Percentiles rank a stretch among this genome's conserved stretches.
These are phyloP conservation scores for Podargus strigoides DNA, from an alignment of 2,797 vertebrate genomes.

Conservation along the genomic window DNA sequence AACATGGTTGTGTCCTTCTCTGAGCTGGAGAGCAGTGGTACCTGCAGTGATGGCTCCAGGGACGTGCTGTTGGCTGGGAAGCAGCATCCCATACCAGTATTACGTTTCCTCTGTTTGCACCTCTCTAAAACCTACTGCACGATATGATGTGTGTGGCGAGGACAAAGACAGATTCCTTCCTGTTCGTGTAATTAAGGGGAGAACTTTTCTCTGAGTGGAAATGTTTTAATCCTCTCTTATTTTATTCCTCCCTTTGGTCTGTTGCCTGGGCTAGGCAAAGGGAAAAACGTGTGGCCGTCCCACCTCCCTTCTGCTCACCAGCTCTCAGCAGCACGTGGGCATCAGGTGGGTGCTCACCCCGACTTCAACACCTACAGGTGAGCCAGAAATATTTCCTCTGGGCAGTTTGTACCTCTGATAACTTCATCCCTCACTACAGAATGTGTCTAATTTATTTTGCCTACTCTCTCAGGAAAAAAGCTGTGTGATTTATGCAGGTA, in stretches of 20 bases:
- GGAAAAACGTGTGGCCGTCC: not conserved
- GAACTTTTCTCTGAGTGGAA: not conserved
- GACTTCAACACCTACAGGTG: not conserved
- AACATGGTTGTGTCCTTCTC: not conserved
- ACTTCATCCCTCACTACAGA: not conserved
- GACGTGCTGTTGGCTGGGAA: not conserved
- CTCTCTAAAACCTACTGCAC: not conserved
- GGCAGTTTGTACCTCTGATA: not conserved
- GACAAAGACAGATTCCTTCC: not conserved
- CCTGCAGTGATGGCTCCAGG: too few species aligned
- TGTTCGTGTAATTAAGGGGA: not conserved
- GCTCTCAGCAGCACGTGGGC: not conserved
- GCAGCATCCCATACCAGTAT: not conserved
- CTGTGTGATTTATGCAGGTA: not conserved
- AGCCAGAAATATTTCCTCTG: not conserved
- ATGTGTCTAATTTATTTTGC: not conserved
- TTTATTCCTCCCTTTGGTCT: not conserved
- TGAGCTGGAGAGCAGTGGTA: not conserved
- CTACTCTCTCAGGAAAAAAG: not conserved
- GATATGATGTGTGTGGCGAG: fast-evolving
- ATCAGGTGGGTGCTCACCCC: not conserved
- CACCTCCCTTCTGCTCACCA: not conserved
- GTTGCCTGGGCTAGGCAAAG: not conserved
- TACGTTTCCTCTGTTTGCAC: not conserved
- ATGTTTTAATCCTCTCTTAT: not conserved